phyloP scores from a whole-genome alignment of 2,113 vertebrate genomes.

The Phocoena phocoena region DNA sequence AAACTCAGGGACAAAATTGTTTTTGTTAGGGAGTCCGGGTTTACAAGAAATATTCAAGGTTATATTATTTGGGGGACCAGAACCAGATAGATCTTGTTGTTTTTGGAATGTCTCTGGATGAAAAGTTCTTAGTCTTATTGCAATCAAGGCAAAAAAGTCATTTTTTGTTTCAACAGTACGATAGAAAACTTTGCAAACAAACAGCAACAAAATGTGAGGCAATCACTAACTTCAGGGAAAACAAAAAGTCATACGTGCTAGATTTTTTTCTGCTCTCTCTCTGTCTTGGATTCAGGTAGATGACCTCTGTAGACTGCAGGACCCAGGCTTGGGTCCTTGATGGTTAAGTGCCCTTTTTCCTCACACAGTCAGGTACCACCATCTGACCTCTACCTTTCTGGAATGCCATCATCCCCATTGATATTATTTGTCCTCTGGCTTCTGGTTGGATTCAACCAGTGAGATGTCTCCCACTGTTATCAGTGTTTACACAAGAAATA shows the following conservation, averaged over 20 bases:
- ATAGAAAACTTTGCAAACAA: background rate
- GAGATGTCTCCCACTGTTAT: background rate
- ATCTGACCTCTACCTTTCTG: background rate
- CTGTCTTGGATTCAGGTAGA: background rate
- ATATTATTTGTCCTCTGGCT: background rate
- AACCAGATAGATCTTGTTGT: background rate
- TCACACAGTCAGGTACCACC: background rate
- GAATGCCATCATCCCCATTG: background rate
- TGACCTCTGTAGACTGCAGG: background rate
- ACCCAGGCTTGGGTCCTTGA: background rate
- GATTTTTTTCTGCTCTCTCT: background rate
- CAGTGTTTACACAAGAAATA: background rate
- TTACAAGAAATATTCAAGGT: constrained; percentile 8
- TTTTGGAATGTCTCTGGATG: background rate
- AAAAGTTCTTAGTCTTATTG: background rate
- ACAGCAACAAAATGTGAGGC: background rate
- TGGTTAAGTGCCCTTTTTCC: background rate
- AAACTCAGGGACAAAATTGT: background rate
- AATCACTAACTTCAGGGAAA: constrained; percentile 12
- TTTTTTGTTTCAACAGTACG: background rate
- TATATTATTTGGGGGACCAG: background rate
- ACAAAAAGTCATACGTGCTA: background rate
- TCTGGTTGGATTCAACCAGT: background rate
- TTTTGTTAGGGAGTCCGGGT: background rate
- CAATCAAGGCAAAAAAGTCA: background rate